Evolutionary conservation across 2,113 vertebrate species (phyloP).

Genomic region (Dasyurus viverrinus): DNA sequence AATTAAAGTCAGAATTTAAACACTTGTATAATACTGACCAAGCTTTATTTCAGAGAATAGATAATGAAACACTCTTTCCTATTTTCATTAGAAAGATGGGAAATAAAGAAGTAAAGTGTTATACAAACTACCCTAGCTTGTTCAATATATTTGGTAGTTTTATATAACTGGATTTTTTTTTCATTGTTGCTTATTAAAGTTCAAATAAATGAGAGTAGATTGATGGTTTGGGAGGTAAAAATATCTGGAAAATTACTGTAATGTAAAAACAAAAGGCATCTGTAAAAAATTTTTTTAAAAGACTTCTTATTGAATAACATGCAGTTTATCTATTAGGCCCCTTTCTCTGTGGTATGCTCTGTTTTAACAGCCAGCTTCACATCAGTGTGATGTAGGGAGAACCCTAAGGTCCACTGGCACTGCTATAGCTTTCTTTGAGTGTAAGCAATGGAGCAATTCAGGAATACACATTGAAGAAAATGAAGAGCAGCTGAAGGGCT

Average conservation of each 20-base stretch:
- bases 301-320: neutral
- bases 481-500: slow-evolving; percentile 12
- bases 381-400: neutral
- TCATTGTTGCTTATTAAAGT: neutral
- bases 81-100: neutral
- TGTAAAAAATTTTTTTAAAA: neutral
- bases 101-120: neutral
- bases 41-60: neutral
- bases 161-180: neutral
- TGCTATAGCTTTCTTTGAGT: neutral
- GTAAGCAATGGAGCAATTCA: neutral
- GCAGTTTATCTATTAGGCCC: neutral
- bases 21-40: neutral
- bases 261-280: neutral
- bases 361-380: neutral
- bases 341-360: neutral
- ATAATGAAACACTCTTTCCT: neutral
- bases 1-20: neutral
- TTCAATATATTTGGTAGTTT: neutral
- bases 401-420: neutral
- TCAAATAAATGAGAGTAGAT: neutral
- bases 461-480: slow-evolving; percentile 1
- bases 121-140: too few species aligned
- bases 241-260: neutral
- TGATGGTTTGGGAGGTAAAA: neutral